Conservation (phyloP, 1,140 invertebrate genomes). For the Harlomillsia oculata region DNA sequence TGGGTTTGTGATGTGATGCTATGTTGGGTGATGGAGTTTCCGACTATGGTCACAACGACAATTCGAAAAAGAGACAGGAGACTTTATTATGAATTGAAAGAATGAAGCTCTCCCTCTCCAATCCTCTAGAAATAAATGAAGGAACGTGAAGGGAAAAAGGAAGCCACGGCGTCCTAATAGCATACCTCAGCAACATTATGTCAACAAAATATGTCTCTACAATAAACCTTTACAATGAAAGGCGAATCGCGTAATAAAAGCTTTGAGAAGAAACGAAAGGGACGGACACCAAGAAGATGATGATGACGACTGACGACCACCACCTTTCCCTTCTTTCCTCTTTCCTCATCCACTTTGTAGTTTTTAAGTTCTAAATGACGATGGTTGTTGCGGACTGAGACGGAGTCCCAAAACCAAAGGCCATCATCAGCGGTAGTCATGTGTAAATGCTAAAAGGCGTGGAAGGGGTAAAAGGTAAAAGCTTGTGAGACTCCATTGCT, state of each 20-base stretch:
- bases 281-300: too few relatives aligned
- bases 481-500: neutral
- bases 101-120: too few relatives aligned
- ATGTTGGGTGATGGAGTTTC: too few relatives aligned
- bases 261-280: neutral
- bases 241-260: conserved; percentile 15
- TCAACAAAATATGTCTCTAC: conserved; percentile 25
- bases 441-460: conserved; percentile 8
- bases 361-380: too few relatives aligned
- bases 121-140: neutral
- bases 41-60: too few relatives aligned
- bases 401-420: too few relatives aligned
- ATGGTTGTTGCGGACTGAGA: too few relatives aligned
- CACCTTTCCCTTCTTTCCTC: neutral
- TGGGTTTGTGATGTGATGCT: too few relatives aligned
- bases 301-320: neutral
- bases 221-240: conserved; percentile 9
- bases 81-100: too few relatives aligned
- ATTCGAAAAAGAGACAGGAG: too few relatives aligned
- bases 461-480: too few relatives aligned
- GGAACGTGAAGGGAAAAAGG: neutral
- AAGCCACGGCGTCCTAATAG: conserved; percentile 2
- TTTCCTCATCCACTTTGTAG: neutral
- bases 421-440: too few relatives aligned
- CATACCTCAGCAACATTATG: conserved; percentile 22